A percentile compares a stretch with the other conserved stretches of the same genome.
Conservation (phyloP, 2,888 invertebrate species). For the Oxycera nigricornis region DNA sequence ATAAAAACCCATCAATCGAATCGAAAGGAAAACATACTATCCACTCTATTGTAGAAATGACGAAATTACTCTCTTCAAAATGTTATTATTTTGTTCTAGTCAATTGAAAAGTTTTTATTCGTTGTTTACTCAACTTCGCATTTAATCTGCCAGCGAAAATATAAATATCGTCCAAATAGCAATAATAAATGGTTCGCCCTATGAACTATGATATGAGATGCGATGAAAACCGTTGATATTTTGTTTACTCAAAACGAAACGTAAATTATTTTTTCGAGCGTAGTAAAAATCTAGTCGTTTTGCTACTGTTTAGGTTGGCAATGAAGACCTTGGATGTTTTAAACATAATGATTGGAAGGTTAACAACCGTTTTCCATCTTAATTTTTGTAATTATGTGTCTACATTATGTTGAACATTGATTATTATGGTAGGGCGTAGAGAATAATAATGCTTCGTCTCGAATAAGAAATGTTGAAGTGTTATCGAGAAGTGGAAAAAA, state of each 20-base stretch:
- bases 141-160: neutral
- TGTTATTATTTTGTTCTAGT: constrained; percentile 27
- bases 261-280: constrained; percentile 6
- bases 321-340: neutral
- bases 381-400: no score
- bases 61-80: neutral
- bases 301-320: neutral
- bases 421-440: no score
- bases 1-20: no score
- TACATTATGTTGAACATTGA: no score
- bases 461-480: no score
- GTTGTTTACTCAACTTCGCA: constrained; percentile 5
- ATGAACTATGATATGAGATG: neutral
- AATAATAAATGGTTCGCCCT: neutral
- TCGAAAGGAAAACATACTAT: no score
- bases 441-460: no score
- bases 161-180: neutral
- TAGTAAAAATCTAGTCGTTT: neutral
- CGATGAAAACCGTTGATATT: neutral
- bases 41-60: neutral
- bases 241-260: neutral
- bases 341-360: neutral
- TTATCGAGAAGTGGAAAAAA: no score
- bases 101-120: constrained; percentile 9
- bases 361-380: neutral